A percentile compares a stretch with the other conserved stretches of the same genome.
Conservation (phyloP, 2,888 invertebrate genomes). For the Hypercompe scribonia region DNA sequence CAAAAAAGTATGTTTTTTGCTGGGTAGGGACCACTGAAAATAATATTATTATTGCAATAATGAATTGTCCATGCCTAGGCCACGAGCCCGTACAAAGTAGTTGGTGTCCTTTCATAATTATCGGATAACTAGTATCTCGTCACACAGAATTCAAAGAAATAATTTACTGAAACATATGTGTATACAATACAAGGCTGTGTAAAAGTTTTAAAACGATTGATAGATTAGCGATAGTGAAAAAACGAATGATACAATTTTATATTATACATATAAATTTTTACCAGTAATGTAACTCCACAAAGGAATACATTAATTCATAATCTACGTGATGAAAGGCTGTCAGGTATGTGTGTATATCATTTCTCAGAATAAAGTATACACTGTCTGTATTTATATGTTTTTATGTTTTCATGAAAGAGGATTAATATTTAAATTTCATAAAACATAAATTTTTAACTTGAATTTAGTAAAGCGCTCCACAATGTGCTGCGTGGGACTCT, state of each 20-base stretch:
- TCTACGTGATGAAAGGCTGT: background rate
- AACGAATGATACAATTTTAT: background rate
- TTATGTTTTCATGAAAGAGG: background rate
- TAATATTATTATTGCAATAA: no score
- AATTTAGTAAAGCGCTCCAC: background rate
- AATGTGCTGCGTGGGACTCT: background rate
- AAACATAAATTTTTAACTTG: background rate
- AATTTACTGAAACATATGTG: no score
- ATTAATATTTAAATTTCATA: background rate
- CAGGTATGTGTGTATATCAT: background rate
- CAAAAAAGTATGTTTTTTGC: no score
- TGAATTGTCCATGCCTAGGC: no score
- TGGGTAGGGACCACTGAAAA: no score
- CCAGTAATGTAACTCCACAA: background rate
- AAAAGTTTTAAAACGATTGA: background rate
- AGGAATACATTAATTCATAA: slow-evolving; percentile 2
- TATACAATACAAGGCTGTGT: background rate
- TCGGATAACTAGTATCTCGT: no score
- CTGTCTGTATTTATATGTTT: background rate
- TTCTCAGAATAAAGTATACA: background rate
- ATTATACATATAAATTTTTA: background rate
- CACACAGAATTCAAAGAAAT: no score
- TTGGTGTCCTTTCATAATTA: no score
- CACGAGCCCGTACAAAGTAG: no score
- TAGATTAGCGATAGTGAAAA: background rate